Evolutionary conservation across 2,113 vertebrate genomes (phyloP), one percentile per base, ranked within the genome.

Genomic region (Platycercus adscitus): DNA sequence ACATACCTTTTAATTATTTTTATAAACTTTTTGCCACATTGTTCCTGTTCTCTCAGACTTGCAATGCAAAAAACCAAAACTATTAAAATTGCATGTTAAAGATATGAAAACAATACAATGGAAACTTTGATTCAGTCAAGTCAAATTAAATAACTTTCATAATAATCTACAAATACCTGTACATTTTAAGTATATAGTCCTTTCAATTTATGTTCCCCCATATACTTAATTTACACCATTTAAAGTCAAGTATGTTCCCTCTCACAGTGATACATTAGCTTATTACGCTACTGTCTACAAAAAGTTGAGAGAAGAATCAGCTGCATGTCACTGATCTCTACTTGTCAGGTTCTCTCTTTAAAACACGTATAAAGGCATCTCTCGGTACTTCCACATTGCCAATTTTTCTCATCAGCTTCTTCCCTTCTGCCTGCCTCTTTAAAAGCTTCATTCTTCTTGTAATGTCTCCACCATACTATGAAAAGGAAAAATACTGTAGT

Each of bases 391-490:
- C 99, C 64, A 99, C 97, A 3, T 98, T 99, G 80, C 99, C 99
- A 75, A 99, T 98, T 77, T 98, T 98, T 73, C 99, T 98, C 99
- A 99, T 98, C 93, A 99, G 98, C 95, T 98, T 99, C 97, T 99
- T 99, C 31, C 99, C 98, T 96, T 99, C 99, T 10, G 99, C 98
- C 95, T 99, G 99, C 89, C 97, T 99, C 98, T 98, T 99, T 91
- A 99, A 96, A 60, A 99, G 98, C 93, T 99, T 99, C 99, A 99
- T 99, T 98, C 98, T 99, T 69, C 99, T 98, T 35, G 99, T 99
- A 84, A 99, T 99, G 95, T 99, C 99, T 23, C 99, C 99, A 83
- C 99, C 99, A 37, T 99, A 99, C 99, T 99, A 83, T n/a, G 46
- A 46, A 66, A 79, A 91, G 21, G 31, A 89, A 68, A 78, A 37